Base-by-base conservation (phyloP, 2,797 vertebrate genomes). In the Bovichtus variegatus region DNA sequence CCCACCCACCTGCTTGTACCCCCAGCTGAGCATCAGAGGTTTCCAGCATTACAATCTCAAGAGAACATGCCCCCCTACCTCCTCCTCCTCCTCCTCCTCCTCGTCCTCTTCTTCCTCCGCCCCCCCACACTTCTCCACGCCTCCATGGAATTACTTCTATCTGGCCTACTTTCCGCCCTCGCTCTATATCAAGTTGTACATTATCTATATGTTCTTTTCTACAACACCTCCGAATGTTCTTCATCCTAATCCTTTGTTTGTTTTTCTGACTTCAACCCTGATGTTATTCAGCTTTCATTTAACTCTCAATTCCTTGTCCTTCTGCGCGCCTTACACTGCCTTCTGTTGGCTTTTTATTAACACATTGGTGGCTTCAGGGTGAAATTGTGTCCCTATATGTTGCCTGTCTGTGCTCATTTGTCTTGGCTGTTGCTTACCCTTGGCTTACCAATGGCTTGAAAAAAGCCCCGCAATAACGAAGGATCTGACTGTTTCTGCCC, bases 71-170 rank as follows among this genome's bases (percentile, higher is more conserved):
- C 67, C 67, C 27, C n/a, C 40, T 34, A 54, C 18, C 11, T 6
- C 51, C 44, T 41, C 80, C 70, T 21, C 46, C 51, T n/a, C n/a
- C n/a, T n/a, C n/a, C n/a, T n/a, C n/a, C n/a, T n/a, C n/a, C n/a
- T n/a, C n/a, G n/a, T n/a, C n/a, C n/a, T 49, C 31, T 57, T 67
- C 71, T 47, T 60, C 64, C 80, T 71, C 77, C 29, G 15, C 51
- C 71, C 71, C 80, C 71, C 74, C 75, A 43, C 82, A 80, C 77
- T 83, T 78, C 85, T 81, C 74, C 78, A 66, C 63, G 84, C 90
- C 83, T 89, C 87, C 85, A 68, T 81, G 70, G 90, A 92, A 94
- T 95, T 94, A 93, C 88, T 95, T 94, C 91, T 92, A 93, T 93
- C 80, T 94, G 93, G 93, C 94, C 93, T 94, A 94, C 86, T 95